Conservation (phyloP, 1,140 invertebrate species). For the Brachionus asplanchnoidis region DNA sequence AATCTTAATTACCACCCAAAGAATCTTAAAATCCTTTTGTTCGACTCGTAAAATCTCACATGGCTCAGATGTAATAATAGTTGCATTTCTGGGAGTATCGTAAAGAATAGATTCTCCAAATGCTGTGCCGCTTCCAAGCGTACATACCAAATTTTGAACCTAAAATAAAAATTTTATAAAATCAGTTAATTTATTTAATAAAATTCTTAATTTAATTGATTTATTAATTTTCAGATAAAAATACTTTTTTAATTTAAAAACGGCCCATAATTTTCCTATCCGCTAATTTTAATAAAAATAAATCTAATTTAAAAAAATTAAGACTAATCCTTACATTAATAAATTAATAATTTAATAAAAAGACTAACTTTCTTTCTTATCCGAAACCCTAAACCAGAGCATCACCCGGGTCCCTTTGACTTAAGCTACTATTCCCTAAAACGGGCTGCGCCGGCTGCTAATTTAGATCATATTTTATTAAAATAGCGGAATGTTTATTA, state of each 20-base stretch:
- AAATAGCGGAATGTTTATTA: too few species aligned
- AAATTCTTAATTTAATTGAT: slow-evolving; percentile 17
- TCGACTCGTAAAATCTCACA: slow-evolving; percentile 71
- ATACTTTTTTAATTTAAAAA: slow-evolving; percentile 37
- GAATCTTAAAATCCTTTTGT: slow-evolving; percentile 68
- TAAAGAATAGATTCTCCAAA: slow-evolving; percentile 72
- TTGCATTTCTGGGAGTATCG: slow-evolving; percentile 67
- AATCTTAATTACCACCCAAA: slow-evolving; percentile 66
- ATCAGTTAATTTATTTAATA: neutral
- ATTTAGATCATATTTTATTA: too few species aligned
- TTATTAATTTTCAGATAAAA: slow-evolving; percentile 55
- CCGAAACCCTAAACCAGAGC: too few species aligned
- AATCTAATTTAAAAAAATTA: too few species aligned
- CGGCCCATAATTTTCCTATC: too few species aligned
- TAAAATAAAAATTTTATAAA: slow-evolving; percentile 48
- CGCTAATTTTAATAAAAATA: too few species aligned
- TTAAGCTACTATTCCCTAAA: too few species aligned
- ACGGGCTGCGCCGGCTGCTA: too few species aligned
- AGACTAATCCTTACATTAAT: too few species aligned
- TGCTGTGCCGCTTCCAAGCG: slow-evolving; percentile 68
- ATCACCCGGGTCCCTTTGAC: too few species aligned
- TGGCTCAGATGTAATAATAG: slow-evolving; percentile 68
- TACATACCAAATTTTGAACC: slow-evolving; percentile 65
- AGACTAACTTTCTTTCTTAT: too few species aligned
- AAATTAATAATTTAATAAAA: too few species aligned